These are phyloP conservation scores for Stichopus horrens DNA, from an alignment of 53 echinoderm and acorn worm species.

Conservation along the genomic window DNA sequence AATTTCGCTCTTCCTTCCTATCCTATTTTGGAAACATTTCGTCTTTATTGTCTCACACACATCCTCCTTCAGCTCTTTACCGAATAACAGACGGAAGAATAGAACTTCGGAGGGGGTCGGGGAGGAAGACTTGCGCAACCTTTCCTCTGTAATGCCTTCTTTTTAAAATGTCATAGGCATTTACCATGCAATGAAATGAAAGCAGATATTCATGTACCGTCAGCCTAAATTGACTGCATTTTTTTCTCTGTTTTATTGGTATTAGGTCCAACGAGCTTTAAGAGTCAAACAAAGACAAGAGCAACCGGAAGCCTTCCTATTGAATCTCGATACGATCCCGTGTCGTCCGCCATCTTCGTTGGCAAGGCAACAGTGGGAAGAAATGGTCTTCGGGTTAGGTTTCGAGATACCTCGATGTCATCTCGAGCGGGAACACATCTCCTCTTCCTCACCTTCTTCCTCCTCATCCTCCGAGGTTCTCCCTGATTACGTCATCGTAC, in stretches of 20 bases:
- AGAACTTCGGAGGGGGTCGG: neutral
- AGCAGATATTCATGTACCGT: too few species aligned
- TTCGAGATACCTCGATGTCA: slow-evolving; percentile 36
- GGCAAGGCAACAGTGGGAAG: slow-evolving; percentile 35
- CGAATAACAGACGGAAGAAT: too few species aligned
- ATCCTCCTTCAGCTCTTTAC: too few species aligned
- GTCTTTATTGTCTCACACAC: too few species aligned
- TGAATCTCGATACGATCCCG: slow-evolving; percentile 9
- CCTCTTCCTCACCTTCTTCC: too few species aligned
- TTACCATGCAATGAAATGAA: neutral
- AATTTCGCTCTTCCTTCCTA: too few species aligned
- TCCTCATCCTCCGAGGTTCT: neutral
- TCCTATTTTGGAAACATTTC: too few species aligned
- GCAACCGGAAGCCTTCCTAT: neutral
- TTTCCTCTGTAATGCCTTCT: too few species aligned
- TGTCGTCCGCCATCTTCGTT: slow-evolving; percentile 28
- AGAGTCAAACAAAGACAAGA: slow-evolving; percentile 40
- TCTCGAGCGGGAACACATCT: neutral
- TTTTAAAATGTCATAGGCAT: neutral
- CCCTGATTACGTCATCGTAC: slow-evolving; percentile 40
- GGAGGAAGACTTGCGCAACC: neutral
- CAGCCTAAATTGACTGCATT: too few species aligned
- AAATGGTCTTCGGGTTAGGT: slow-evolving; percentile 32
- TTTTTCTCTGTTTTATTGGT: neutral
- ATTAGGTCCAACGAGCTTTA: slow-evolving; percentile 40